These are phyloP conservation scores for Cheilosia vernalis DNA, from an alignment of 2,888 invertebrate genomes.

Conservation along the genomic window DNA sequence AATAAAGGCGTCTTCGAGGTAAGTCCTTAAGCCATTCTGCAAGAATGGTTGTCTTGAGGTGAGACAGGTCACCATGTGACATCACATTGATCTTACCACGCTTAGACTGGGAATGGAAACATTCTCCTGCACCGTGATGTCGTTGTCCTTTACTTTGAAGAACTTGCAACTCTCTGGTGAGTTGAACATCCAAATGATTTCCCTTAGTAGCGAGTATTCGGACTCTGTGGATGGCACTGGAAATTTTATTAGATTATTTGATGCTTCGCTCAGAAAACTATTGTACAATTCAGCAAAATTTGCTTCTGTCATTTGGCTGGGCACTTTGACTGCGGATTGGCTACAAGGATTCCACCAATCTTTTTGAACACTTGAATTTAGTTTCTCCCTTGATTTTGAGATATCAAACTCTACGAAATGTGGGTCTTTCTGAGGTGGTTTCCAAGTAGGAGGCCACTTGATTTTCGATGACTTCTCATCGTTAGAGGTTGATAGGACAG, in stretches of 20 bases:
- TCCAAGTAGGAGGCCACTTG: slow-evolving; percentile 42
- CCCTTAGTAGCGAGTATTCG: slow-evolving; percentile 81
- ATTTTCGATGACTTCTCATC: slow-evolving; percentile 37
- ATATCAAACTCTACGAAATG: slow-evolving; percentile 77
- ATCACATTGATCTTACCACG: slow-evolving; percentile 77
- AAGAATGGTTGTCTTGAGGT: neutral
- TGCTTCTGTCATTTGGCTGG: slow-evolving; percentile 80
- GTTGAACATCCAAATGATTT: slow-evolving; percentile 82
- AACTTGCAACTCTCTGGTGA: slow-evolving; percentile 79
- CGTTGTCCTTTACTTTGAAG: slow-evolving; percentile 77
- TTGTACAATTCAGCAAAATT: slow-evolving; percentile 83
- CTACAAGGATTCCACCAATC: slow-evolving; percentile 83
- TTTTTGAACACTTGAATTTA: slow-evolving; percentile 82
- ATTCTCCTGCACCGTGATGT: slow-evolving; percentile 77
- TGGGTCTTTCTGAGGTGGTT: slow-evolving; percentile 77
- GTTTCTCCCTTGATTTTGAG: slow-evolving; percentile 79
- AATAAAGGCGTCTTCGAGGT: slow-evolving; percentile 78
- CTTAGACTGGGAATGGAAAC: slow-evolving; percentile 80
- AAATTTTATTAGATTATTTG: slow-evolving; percentile 76
- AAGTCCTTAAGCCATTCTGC: slow-evolving; percentile 77
- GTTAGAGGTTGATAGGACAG: slow-evolving; percentile 5
- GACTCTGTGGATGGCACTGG: slow-evolving; percentile 78
- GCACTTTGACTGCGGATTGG: slow-evolving; percentile 78
- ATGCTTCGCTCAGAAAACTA: slow-evolving; percentile 76
- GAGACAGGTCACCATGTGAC: neutral